Evolutionary conservation across 1,140 invertebrate species (phyloP), one percentile per base, ranked within the genome.

Genomic region (Aleiodes sp.): DNA sequence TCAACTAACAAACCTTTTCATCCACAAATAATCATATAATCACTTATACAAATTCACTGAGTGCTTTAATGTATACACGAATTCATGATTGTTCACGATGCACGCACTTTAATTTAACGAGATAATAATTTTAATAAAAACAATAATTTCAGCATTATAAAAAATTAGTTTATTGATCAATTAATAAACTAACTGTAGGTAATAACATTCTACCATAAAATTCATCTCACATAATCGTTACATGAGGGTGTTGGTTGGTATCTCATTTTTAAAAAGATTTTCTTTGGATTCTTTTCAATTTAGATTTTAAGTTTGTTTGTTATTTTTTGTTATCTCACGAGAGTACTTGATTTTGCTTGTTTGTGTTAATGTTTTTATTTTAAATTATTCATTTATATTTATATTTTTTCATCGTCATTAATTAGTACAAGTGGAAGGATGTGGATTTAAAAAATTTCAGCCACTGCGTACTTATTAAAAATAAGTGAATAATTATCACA

Each of bases 311-410:
- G 52, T 71, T 63, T 65, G 68, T 75, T 75, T 75, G 62, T 64
- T 70, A 71, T 73, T 64, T 62, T 52, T 70, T 77, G 57, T 76
- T 73, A 69, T 80, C 77, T 71, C 71, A 81, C 79, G 79, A 76
- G 79, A 78, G 80, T 79, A 85, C 79, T 86, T 82, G 77, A 83
- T 82, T 84, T 81, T 80, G 78, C 75, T 79, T 78, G 76, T 77
- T 80, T 80, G 71, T 76, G 74, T 82, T 79, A 63, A 63, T 41
- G 63, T 74, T 37, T 75, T 75, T 56, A 37, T 65, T 77, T 73
- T 62, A 71, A 70, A 39, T n/a, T n/a, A n/a, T 72, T 16, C 10
- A 71, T 74, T 75, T 76, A 75, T 75, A 73, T 80, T 35, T 3
- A 57, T 41, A 56, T 61, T 24, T 28, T 43, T 37, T 70, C 16